Percentiles rank a stretch among this genome's conserved stretches.
Evolutionary conservation across 2,888 invertebrate species (phyloP).

Genomic region (Hipparchia semele): DNA sequence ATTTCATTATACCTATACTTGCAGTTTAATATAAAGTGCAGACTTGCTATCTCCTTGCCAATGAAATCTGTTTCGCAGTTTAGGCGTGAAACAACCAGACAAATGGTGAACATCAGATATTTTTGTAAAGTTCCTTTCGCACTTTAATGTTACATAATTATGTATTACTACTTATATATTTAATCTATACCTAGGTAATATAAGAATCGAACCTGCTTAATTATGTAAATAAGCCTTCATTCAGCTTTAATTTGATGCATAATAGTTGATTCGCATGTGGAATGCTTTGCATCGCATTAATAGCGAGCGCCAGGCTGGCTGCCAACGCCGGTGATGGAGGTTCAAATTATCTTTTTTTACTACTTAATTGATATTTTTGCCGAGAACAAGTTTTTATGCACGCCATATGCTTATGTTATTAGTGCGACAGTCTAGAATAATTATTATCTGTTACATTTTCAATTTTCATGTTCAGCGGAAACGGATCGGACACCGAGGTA

Average conservation of each 20-base stretch:
- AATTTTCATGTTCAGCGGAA: too few relatives aligned
- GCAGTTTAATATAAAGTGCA: too few relatives aligned
- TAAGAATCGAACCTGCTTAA: conserved; percentile 4
- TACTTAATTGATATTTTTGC: background rate
- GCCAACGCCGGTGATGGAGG: background rate
- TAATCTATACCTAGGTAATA: background rate
- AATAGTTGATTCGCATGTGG: conserved; percentile 21
- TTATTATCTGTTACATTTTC: too few relatives aligned
- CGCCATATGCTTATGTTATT: background rate
- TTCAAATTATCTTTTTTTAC: background rate
- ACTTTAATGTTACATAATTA: too few relatives aligned
- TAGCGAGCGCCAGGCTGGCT: conserved; percentile 7
- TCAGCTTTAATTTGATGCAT: conserved; percentile 10
- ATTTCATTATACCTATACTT: too few relatives aligned
- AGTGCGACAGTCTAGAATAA: too few relatives aligned
- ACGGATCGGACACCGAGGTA: too few relatives aligned
- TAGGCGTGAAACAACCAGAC: too few relatives aligned
- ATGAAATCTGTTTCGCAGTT: too few relatives aligned
- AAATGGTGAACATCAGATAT: too few relatives aligned
- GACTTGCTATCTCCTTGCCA: too few relatives aligned
- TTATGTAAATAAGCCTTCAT: conserved; percentile 1
- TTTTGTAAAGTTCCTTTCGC: too few relatives aligned
- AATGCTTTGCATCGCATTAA: conserved; percentile 21
- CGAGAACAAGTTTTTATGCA: background rate
- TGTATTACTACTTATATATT: background rate